A percentile compares a stretch with the other conserved stretches of the same genome.
Evolutionary conservation across 1,140 invertebrate genomes (phyloP).

Genomic region (Varroa destructor): DNA sequence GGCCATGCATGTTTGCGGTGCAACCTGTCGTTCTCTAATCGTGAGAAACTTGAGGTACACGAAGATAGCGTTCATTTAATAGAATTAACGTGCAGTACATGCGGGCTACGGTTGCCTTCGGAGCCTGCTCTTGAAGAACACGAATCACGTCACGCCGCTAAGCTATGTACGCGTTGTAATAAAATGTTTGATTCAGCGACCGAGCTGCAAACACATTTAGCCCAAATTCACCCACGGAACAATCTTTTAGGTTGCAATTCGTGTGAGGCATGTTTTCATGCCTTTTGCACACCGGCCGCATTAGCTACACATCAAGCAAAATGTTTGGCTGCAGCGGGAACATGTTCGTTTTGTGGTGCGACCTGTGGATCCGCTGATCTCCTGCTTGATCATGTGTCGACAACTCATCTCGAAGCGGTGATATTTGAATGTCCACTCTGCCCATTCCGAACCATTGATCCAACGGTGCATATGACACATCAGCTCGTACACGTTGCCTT

Average conservation of each 20-base stretch:
- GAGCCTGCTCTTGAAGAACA: background rate
- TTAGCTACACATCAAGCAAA: background rate
- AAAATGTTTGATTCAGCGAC: background rate
- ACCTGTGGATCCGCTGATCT: slow-evolving; percentile 1
- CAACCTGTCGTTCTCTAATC: background rate
- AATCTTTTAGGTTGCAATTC: slow-evolving; percentile 1
- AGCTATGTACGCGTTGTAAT: background rate
- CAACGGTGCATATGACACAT: slow-evolving; percentile 15
- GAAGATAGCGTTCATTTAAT: background rate
- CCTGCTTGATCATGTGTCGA: background rate
- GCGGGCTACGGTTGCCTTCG: background rate
- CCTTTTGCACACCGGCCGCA: slow-evolving; percentile 4
- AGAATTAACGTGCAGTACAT: background rate
- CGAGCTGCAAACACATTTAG: background rate
- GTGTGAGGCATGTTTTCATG: slow-evolving; percentile 1
- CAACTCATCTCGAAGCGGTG: background rate
- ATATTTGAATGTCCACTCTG: slow-evolving; percentile 4
- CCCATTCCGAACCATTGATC: slow-evolving; percentile 9
- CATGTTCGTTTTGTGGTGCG: background rate
- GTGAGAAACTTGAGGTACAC: background rate
- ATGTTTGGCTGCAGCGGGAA: background rate
- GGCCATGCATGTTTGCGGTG: background rate
- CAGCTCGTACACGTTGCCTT: slow-evolving; percentile 3
- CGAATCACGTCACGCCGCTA: background rate
- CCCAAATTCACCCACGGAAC: slow-evolving; percentile 3